Base-by-base conservation (phyloP, 2,888 invertebrate genomes). In the Drosophila mimetica region DNA sequence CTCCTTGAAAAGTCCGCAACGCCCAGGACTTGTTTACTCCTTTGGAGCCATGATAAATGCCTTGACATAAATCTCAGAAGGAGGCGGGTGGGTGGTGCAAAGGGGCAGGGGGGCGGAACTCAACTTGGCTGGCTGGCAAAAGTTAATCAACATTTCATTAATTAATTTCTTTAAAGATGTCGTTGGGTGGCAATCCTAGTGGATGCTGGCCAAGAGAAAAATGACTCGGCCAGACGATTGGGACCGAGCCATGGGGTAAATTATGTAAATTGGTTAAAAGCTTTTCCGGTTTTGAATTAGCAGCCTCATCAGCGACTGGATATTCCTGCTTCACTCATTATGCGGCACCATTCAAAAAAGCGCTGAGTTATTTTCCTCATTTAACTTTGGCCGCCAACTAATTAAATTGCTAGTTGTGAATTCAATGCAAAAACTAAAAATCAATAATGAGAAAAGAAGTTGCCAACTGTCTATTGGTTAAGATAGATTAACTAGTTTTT, bases 251-350 rank as follows among this genome's bases (percentile, higher is more conserved):
- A n/a, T n/a, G 44, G 77, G 74, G 78, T 69, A 80, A 89, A 89
- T 89, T 90, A 90, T 90, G 90, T 85, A 90, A 90, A 90, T 89
- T 90, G 89, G 81, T 87, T 90, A 86, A 89, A 89, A 90, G 89
- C 89, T 86, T 89, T 90, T 83, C 85, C 80, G 86, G 88, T 77
- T 80, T 86, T 85, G 83, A 90, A 87, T 89, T 85, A 79, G 86
- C 86, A 82, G 86, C 86, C 79, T 85, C 89, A 84, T 78, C 79
- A 85, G 77, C 63, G 57, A 60, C 78, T 52, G 42, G 65, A 64
- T 64, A 66, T 52, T 67, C 58, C 25, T 32, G 42, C 50, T 39
- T 41, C 55, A 44, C 69, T 67, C 70, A 75, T 79, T 82, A 77
- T 85, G 37, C 76, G 58, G 42, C 36, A 14, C 66, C 63, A 61